Percentiles rank a stretch among this genome's conserved stretches.
Evolutionary conservation across 2,113 vertebrate genomes (phyloP).

Genomic region (Psephotus haematonotus): DNA sequence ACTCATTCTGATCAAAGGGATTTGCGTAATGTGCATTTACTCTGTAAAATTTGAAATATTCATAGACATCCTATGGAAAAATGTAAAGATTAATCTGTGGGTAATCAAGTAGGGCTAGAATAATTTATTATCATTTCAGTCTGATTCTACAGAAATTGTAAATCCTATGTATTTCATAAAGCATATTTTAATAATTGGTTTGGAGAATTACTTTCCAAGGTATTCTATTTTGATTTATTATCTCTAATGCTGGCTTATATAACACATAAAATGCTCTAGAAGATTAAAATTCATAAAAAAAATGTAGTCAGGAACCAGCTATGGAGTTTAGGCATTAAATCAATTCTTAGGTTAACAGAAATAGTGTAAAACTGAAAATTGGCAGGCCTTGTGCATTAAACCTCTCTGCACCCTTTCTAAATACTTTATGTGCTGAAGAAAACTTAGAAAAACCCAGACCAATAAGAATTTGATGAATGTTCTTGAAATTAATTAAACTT

Average conservation of each 20-base stretch:
- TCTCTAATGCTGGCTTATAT: slow-evolving; percentile 3
- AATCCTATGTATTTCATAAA: slow-evolving; percentile 29
- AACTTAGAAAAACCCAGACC: neutral
- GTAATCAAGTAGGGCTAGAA: neutral
- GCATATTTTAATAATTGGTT: slow-evolving; percentile 40
- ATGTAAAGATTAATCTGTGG: slow-evolving; percentile 1
- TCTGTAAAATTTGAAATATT: slow-evolving; percentile 21
- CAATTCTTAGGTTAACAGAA: slow-evolving; percentile 43
- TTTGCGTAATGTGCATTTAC: neutral
- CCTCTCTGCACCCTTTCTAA: neutral
- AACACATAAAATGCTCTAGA: neutral
- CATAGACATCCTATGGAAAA: slow-evolving; percentile 9
- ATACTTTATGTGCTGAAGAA: slow-evolving; percentile 10
- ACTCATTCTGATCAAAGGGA: neutral
- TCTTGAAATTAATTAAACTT: slow-evolving; percentile 15
- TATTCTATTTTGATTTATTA: slow-evolving; percentile 62
- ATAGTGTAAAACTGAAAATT: slow-evolving; percentile 19
- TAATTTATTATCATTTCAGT: slow-evolving; percentile 15
- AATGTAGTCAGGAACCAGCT: slow-evolving; percentile 7
- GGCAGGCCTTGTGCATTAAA: slow-evolving; percentile 16
- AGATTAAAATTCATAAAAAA: slow-evolving; percentile 51
- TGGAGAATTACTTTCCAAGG: slow-evolving; percentile 34
- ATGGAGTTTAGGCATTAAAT: slow-evolving; percentile 27
- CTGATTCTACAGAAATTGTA: slow-evolving; percentile 34
- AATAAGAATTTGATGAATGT: neutral